Conservation (phyloP, 2,797 vertebrate species). For the Sebastolobus altivelis region DNA sequence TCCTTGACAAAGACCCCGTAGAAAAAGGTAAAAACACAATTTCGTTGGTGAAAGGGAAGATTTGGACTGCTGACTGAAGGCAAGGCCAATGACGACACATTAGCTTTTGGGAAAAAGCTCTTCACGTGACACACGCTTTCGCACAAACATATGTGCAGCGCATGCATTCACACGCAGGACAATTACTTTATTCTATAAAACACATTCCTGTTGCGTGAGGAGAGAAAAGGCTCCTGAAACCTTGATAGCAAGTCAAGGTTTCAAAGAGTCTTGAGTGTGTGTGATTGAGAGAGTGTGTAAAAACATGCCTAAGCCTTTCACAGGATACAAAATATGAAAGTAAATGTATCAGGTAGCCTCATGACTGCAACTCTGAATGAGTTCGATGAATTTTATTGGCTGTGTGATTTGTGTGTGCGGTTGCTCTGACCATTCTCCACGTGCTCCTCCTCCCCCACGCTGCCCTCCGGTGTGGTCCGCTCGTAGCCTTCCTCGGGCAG, state of each 20-base stretch:
- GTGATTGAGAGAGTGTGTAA: neutral
- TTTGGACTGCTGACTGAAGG: slow-evolving; percentile 17
- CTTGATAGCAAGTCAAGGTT: slow-evolving; percentile 52
- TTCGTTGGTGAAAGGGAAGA: slow-evolving; percentile 42
- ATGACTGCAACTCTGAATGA: neutral
- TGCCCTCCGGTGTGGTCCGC: slow-evolving; percentile 98
- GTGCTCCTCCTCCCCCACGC: slow-evolving; percentile 98
- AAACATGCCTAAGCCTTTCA: slow-evolving; percentile 30
- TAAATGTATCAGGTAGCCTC: slow-evolving; percentile 11
- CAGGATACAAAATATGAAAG: slow-evolving; percentile 20
- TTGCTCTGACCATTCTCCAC: slow-evolving; percentile 96
- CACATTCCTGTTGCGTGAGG: slow-evolving; percentile 24
- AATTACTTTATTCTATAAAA: slow-evolving; percentile 50
- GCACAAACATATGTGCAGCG: slow-evolving; percentile 9
- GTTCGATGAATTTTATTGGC: neutral
- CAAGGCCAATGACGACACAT: slow-evolving; percentile 45
- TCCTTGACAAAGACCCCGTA: slow-evolving; percentile 37
- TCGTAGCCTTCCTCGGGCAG: slow-evolving; percentile 98
- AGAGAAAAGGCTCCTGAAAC: slow-evolving; percentile 48
- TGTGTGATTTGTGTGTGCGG: slow-evolving; percentile 46
- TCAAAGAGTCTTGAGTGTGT: slow-evolving; percentile 17
- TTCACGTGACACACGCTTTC: slow-evolving; percentile 20
- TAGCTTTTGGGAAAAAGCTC: slow-evolving; percentile 3
- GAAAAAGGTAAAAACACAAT: slow-evolving; percentile 39
- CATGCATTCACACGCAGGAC: slow-evolving; percentile 9